Conservation (phyloP, 2,888 invertebrate genomes). For the Acanthosepion esculentum region DNA sequence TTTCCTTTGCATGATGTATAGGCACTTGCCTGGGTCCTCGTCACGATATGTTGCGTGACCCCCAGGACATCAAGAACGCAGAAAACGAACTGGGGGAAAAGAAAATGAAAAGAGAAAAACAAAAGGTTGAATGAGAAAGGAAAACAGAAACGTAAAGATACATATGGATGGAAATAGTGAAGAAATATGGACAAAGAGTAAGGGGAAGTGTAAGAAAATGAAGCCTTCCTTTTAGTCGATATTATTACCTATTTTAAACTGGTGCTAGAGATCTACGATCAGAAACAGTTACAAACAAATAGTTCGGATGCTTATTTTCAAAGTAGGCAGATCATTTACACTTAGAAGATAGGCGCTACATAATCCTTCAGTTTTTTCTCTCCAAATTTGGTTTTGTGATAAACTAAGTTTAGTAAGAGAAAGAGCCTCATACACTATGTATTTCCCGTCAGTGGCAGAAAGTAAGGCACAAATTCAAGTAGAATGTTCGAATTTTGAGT, state of each 20-base stretch:
- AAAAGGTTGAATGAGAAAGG: neutral
- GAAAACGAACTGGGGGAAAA: neutral
- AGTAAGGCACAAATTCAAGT: too few relatives aligned
- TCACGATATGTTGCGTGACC: neutral
- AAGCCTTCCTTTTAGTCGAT: fast-evolving
- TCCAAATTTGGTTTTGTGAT: too few relatives aligned
- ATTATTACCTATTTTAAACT: neutral
- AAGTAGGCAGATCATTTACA: neutral
- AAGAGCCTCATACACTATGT: too few relatives aligned
- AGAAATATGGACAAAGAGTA: neutral
- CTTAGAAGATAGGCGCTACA: neutral
- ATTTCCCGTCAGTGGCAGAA: too few relatives aligned
- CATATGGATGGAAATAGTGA: neutral
- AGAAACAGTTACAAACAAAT: neutral
- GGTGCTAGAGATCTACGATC: neutral
- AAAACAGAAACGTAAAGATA: neutral
- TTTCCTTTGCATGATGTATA: neutral
- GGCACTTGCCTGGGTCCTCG: neutral
- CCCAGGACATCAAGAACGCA: neutral
- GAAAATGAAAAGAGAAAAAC: neutral
- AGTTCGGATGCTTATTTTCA: neutral
- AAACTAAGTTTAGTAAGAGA: too few relatives aligned
- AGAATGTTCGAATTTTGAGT: too few relatives aligned
- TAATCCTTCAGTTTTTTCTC: too few relatives aligned
- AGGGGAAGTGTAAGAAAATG: neutral